phyloP scores from a whole-genome alignment of 2,113 vertebrate genomes.

The Zosterops borbonicus region DNA sequence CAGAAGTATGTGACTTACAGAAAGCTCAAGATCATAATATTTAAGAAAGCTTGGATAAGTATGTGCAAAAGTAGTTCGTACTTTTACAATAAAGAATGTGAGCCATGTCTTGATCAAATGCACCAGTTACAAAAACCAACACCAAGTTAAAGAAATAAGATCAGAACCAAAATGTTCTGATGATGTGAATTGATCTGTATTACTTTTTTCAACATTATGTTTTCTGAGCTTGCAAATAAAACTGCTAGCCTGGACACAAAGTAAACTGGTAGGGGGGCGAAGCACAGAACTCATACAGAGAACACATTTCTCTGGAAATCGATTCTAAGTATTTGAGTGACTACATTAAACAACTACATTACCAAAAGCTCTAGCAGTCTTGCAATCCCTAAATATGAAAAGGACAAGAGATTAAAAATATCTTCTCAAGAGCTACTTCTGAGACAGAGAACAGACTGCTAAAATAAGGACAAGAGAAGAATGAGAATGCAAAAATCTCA shows the following conservation, averaged over 20 bases:
- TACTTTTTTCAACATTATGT: neutral
- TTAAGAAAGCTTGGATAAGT: neutral
- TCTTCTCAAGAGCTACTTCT: neutral
- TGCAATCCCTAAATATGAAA: neutral
- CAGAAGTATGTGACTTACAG: neutral
- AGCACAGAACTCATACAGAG: neutral
- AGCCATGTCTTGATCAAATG: neutral
- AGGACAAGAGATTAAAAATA: neutral
- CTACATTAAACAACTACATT: neutral
- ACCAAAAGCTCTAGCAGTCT: neutral
- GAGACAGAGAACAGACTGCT: neutral
- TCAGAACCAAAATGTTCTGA: neutral
- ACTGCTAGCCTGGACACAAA: neutral
- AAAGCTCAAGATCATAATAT: neutral
- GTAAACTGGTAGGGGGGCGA: neutral
- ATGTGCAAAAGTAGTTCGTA: neutral
- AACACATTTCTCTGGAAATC: neutral
- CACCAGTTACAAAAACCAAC: neutral
- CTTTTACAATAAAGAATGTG: neutral
- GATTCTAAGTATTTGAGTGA: neutral
- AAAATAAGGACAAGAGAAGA: neutral
- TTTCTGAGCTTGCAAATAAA: neutral
- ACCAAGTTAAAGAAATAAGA: neutral
- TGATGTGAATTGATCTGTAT: neutral
- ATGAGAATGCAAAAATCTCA: neutral